phyloP scores from a whole-genome alignment of 2,113 vertebrate genomes.

The Rhipidura dahli region DNA sequence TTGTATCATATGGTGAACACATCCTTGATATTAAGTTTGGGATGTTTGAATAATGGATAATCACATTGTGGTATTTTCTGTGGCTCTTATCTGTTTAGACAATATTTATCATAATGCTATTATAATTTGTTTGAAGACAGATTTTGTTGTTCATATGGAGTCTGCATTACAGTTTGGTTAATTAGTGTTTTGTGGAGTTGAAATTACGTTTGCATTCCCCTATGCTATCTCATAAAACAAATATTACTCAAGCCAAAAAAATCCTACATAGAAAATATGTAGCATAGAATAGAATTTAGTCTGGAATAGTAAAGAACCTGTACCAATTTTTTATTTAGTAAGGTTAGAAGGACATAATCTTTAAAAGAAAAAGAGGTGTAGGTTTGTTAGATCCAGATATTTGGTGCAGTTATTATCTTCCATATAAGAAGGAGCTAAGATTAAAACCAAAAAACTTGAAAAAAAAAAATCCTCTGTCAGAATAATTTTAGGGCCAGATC shows the following conservation, averaged over 20 bases:
- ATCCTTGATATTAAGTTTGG: neutral
- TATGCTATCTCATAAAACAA: neutral
- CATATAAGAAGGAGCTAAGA: neutral
- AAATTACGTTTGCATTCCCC: neutral
- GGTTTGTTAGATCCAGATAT: neutral
- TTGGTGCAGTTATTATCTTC: neutral
- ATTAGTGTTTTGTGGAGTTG: neutral
- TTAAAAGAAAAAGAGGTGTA: neutral
- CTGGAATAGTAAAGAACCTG: neutral
- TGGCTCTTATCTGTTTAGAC: neutral
- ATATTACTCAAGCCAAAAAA: neutral
- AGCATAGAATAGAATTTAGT: neutral
- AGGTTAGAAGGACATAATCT: neutral
- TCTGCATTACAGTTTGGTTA: neutral
- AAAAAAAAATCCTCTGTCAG: neutral
- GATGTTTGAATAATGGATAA: neutral
- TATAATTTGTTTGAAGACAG: conserved; percentile 15
- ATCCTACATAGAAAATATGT: neutral
- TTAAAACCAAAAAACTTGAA: neutral
- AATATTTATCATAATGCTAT: neutral
- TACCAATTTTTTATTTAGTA: neutral
- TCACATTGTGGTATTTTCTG: neutral
- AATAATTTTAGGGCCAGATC: neutral
- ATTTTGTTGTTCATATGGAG: neutral
- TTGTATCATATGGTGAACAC: neutral